These are phyloP conservation scores for Epizoanthus fatuus DNA, from an alignment of 92 coral and sea anemone species.

Conservation along the genomic window DNA sequence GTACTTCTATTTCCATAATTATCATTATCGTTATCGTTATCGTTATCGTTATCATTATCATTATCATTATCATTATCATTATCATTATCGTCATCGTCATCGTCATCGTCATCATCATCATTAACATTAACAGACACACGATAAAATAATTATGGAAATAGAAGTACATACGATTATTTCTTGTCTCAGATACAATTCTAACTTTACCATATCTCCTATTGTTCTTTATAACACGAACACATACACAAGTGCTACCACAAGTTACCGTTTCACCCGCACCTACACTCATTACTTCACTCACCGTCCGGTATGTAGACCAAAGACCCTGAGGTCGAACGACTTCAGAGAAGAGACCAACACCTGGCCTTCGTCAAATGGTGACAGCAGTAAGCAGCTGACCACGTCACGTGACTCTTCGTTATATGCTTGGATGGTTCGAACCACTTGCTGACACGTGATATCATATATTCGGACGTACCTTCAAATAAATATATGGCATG, in stretches of 20 bases:
- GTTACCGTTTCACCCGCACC: background rate
- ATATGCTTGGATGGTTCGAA: slow-evolving; percentile 80
- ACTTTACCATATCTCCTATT: too few relatives aligned
- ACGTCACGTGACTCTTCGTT: slow-evolving; percentile 82
- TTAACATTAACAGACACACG: background rate
- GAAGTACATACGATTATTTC: too few relatives aligned
- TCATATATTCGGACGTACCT: slow-evolving; percentile 83
- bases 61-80: too few relatives aligned
- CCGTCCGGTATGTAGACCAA: slow-evolving; percentile 82
- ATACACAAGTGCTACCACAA: background rate
- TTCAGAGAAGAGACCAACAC: slow-evolving; percentile 80
- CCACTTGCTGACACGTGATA: slow-evolving; percentile 64
- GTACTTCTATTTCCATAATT: too few relatives aligned
- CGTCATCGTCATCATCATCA: background rate
- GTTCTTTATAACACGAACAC: too few relatives aligned
- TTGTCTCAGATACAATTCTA: too few relatives aligned
- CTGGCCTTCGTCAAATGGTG: slow-evolving; percentile 95
- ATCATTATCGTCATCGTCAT: too few relatives aligned
- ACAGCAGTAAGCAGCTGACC: slow-evolving; percentile 77
- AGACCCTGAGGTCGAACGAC: slow-evolving; percentile 88
- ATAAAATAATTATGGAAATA: too few relatives aligned
- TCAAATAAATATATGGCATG: background rate
- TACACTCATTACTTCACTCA: background rate
- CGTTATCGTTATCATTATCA: too few relatives aligned
- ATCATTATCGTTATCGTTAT: too few relatives aligned